phyloP scores from a whole-genome alignment of 2,113 vertebrate species.

The Pseudonaja textilis region DNA sequence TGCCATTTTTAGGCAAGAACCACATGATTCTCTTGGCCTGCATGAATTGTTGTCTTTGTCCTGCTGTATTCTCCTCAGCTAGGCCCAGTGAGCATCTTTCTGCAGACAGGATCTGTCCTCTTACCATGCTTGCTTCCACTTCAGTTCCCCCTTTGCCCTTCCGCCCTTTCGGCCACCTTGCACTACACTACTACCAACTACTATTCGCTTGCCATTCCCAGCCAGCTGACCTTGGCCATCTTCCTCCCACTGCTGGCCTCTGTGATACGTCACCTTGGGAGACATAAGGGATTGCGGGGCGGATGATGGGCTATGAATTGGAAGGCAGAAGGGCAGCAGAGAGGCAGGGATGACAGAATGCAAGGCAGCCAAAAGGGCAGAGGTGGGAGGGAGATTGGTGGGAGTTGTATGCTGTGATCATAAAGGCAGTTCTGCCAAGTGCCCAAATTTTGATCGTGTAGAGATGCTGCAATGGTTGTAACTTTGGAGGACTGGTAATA shows the following conservation, averaged over 20 bases:
- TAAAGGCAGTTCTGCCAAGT: background rate
- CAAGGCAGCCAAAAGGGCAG: background rate
- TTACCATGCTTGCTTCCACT: background rate
- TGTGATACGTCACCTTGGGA: background rate
- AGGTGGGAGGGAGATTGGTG: background rate
- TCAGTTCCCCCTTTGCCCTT: background rate
- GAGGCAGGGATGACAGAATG: background rate
- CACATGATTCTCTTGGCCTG: background rate
- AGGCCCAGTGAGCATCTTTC: background rate
- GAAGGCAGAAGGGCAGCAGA: background rate
- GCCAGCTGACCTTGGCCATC: background rate
- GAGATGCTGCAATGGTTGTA: background rate
- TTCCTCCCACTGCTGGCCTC: background rate
- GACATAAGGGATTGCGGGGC: background rate
- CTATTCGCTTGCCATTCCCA: background rate
- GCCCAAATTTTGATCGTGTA: background rate
- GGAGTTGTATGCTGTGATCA: background rate
- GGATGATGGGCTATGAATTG: background rate
- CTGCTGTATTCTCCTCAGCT: background rate
- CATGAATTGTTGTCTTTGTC: background rate
- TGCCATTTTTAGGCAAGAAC: background rate
- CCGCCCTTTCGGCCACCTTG: background rate
- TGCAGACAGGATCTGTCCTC: background rate
- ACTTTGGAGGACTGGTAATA: background rate
- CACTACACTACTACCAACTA: background rate